These are phyloP conservation scores for Diprion similis DNA, from an alignment of 1,140 invertebrate species.

Conservation along the genomic window DNA sequence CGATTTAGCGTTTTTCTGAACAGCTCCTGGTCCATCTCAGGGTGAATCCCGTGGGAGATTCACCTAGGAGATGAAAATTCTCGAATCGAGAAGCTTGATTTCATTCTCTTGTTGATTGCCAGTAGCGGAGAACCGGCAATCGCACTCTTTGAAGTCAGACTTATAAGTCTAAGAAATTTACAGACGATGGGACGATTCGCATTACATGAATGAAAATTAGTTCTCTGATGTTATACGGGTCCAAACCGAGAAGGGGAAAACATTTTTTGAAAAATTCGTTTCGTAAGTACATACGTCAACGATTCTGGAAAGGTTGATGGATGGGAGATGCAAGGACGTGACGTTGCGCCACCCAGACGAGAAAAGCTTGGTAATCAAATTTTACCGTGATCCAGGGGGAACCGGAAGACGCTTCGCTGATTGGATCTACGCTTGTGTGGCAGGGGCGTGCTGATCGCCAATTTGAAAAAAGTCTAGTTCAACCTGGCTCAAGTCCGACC, in stretches of 20 bases:
- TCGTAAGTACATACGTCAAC: background rate
- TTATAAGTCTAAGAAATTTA: too few relatives aligned
- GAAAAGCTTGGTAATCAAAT: constrained; percentile 4
- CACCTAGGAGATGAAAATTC: background rate
- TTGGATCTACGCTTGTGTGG: background rate
- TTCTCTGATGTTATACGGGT: too few relatives aligned
- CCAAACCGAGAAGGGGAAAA: too few relatives aligned
- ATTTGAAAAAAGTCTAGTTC: background rate
- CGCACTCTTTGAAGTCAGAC: too few relatives aligned
- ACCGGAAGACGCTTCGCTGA: constrained; percentile 2
- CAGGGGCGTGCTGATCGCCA: background rate
- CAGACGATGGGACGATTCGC: too few relatives aligned
- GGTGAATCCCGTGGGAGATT: background rate
- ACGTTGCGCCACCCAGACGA: background rate
- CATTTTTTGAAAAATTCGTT: too few relatives aligned
- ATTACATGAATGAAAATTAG: too few relatives aligned
- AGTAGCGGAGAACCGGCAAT: too few relatives aligned
- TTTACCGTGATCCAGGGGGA: background rate
- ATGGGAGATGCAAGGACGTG: background rate
- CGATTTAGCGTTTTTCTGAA: background rate
- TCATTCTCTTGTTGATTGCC: background rate
- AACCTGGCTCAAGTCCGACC: background rate
- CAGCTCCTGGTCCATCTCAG: background rate
- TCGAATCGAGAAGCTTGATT: background rate
- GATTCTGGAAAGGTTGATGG: background rate